These are phyloP conservation scores for Ferrisia virgata DNA, from an alignment of 2,888 invertebrate species.

Conservation along the genomic window DNA sequence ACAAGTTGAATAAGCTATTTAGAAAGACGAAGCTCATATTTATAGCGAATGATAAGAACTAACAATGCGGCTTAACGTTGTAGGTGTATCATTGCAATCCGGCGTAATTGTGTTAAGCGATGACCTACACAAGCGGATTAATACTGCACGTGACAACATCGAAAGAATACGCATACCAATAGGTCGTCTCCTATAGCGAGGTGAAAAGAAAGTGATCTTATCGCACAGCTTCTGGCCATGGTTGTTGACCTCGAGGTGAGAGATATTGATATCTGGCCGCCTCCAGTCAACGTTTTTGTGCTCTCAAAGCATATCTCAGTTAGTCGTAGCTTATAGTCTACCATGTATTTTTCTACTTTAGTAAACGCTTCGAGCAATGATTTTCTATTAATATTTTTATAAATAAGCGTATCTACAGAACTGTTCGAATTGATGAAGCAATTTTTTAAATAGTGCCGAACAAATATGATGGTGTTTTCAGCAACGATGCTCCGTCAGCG, in stretches of 20 bases:
- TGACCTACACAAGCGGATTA: neutral
- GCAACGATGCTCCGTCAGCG: neutral
- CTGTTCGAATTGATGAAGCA: neutral
- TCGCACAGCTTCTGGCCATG: constrained; percentile 16
- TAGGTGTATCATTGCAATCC: neutral
- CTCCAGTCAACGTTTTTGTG: neutral
- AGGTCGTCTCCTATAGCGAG: neutral
- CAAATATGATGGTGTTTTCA: neutral
- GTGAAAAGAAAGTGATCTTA: constrained; percentile 11
- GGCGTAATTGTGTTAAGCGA: neutral
- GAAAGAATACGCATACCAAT: neutral
- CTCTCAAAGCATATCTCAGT: neutral
- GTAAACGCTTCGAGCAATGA: neutral
- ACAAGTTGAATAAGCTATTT: too few relatives aligned
- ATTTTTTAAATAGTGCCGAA: neutral
- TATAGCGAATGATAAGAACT: neutral
- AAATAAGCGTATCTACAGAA: neutral
- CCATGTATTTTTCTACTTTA: neutral
- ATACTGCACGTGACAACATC: neutral
- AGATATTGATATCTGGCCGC: neutral
- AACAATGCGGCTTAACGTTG: neutral
- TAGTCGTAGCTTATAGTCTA: too few relatives aligned
- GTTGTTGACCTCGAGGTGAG: constrained; percentile 31
- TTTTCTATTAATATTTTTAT: neutral
- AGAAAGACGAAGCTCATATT: too few relatives aligned